Evolutionary conservation across 2,888 invertebrate genomes (phyloP), one percentile per base, ranked within the genome.

Genomic region (Napeogenes sylphis): DNA sequence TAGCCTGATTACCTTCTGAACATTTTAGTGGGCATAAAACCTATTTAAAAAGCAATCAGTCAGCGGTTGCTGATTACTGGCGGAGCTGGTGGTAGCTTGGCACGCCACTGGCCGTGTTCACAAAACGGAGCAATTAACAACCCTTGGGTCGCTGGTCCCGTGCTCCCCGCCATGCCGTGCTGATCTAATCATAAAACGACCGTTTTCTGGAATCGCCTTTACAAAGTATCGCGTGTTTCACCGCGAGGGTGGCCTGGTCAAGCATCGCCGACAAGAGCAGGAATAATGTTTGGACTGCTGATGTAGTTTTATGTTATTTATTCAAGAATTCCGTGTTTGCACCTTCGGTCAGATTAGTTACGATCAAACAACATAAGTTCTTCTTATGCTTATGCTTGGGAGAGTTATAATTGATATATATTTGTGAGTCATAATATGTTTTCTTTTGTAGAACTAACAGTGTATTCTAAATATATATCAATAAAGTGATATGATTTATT

Each of bases 41-140:
- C 90, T 90, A 90, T 90, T 90, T 90, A 90, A 90, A 90, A 90
- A 89, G 90, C 90, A 88, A 90, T 90, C 90, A 90, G 89, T 90
- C 90, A 90, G 87, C 71, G 84, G 79, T 73, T 82, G 88, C 83
- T 90, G 90, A 90, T 90, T 90, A 85, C 89, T 81, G 79, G 78
- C 30, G 30, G 30, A 12, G 3, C 30, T 42, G 12, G 42, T 2
- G 35, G 51, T 30, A n/a, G 51, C 82, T 78, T 78, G 76, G 85
- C 90, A 90, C 89, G 90, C 90, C 80, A 89, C 81, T 78, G 80
- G 78, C 84, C 87, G 86, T 90, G 90, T 90, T 90, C 90, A 90
- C 90, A 90, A 90, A 90, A 90, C 90, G 90, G 88, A 79, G 90
- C 90, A 90, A 90, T 90, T 90, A 90, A 88, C 90, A 85, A 79